These are phyloP conservation scores for Kryptopterus vitreolus DNA, from an alignment of 2,797 vertebrate genomes.

Conservation along the genomic window DNA sequence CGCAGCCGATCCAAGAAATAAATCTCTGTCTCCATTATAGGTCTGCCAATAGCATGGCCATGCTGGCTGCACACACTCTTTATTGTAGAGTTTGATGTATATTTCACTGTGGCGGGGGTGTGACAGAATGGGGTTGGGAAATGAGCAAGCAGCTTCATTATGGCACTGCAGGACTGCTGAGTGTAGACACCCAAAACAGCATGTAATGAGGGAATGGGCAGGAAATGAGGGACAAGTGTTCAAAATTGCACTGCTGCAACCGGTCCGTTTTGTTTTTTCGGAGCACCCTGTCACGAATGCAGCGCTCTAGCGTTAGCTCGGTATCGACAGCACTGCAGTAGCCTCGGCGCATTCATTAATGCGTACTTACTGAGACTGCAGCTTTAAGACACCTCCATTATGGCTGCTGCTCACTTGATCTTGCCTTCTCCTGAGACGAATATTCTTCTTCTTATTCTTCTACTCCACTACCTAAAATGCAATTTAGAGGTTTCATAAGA, in stretches of 20 bases:
- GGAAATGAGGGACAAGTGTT: slow-evolving; percentile 28
- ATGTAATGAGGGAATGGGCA: slow-evolving; percentile 41
- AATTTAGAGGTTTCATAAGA: slow-evolving; percentile 8
- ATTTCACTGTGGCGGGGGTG: slow-evolving; percentile 66
- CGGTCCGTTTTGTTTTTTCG: slow-evolving; percentile 33
- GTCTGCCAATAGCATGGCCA: slow-evolving; percentile 75
- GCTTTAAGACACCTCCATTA: slow-evolving; percentile 34
- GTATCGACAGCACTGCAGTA: slow-evolving; percentile 70
- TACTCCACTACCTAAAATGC: slow-evolving; percentile 13
- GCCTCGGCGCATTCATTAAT: slow-evolving; percentile 56
- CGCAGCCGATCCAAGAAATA: slow-evolving; percentile 68
- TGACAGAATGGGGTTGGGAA: slow-evolving; percentile 88
- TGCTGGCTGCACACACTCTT: slow-evolving; percentile 76
- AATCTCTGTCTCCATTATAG: slow-evolving; percentile 76
- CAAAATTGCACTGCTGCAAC: slow-evolving; percentile 29
- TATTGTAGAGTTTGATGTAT: slow-evolving; percentile 70
- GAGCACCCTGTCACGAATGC: slow-evolving; percentile 46
- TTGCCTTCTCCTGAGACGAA: slow-evolving; percentile 18
- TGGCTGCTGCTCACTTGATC: slow-evolving; percentile 1
- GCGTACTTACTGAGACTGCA: slow-evolving; percentile 38
- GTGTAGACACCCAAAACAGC: slow-evolving; percentile 51
- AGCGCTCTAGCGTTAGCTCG: slow-evolving; percentile 52
- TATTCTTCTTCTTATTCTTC: neutral
- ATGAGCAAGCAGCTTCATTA: slow-evolving; percentile 63
- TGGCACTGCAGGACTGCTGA: slow-evolving; percentile 48